Percentiles rank a stretch among this genome's conserved stretches.
These are phyloP conservation scores for Apodemia mormo DNA, from an alignment of 2,888 invertebrate species.

Conservation along the genomic window DNA sequence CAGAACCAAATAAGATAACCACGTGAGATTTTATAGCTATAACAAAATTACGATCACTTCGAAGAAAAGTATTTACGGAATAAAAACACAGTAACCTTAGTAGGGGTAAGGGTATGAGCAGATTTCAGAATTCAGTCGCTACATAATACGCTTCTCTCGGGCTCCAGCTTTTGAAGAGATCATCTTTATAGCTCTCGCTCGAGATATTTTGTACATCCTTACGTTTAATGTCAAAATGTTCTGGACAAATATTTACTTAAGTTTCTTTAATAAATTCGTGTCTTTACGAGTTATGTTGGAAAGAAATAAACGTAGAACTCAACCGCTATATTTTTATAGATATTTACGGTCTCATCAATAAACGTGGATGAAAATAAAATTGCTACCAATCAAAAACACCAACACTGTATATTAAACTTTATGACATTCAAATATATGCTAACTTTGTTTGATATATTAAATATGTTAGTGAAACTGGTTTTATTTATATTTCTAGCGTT, in stretches of 20 bases:
- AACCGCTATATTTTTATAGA: background rate
- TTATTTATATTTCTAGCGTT: no score
- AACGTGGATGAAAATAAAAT: no score
- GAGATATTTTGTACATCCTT: constrained; percentile 45
- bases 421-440: no score
- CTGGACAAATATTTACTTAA: constrained; percentile 27
- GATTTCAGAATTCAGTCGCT: constrained; percentile 35
- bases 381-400: no score
- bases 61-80: no score
- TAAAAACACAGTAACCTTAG: constrained; percentile 33
- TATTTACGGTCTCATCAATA: background rate
- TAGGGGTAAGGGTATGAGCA: constrained; percentile 29
- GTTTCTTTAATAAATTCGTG: constrained; percentile 7
- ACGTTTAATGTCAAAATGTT: constrained; percentile 38
- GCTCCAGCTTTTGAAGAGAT: constrained; percentile 46
- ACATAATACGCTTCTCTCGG: constrained; percentile 43
- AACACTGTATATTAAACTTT: no score
- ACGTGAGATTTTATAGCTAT: no score
- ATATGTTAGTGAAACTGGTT: no score
- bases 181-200: constrained; percentile 49
- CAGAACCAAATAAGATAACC: no score
- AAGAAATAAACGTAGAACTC: background rate
- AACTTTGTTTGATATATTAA: no score
- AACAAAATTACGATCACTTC: no score
- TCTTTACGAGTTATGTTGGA: background rate